Base-by-base conservation (phyloP, 2,888 invertebrate genomes). In the Drosophila paracracens region DNA sequence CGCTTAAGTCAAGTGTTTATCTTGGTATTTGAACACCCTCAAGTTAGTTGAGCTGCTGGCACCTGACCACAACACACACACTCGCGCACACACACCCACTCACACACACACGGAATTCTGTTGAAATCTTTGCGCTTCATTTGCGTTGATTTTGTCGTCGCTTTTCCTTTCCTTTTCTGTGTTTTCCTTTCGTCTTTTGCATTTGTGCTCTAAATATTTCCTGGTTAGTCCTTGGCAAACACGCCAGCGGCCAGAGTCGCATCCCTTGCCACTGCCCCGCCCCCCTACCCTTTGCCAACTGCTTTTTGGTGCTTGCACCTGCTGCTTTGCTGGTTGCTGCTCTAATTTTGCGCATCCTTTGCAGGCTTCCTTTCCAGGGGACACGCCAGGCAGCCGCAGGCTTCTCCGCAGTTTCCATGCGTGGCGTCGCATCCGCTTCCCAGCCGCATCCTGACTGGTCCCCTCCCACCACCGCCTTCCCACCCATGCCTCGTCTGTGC, bases 311-410 rank as follows among this genome's bases (percentile, higher is more conserved):
- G 50, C 63, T 62, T 61, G 76, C 72, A 68, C 67, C 69, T 61
- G 74, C 65, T 50, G 53, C 54, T 53, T 40, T 57, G 31, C 33
- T 54, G 35, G 43, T 31, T 25, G 46, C 48, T 87, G 84, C 90
- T 85, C 85, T 90, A 90, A 90, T 90, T 85, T 85, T 63, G 77
- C 70, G 60, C 72, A 76, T 90, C 89, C 83, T 88, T 74, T 65
- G 62, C 64, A 62, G 56, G 29, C 40, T 46, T 16, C 46, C 46
- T 25, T 46, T 43, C 38, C 18, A 46, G 16, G 16, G 59, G 54
- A 73, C 54, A 36, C 72, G 60, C 69, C 60, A 71, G 60, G 57
- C 63, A 73, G 77, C 91, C 89, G 76, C 89, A 82, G 85, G 90
- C 82, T 71, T 66, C 63, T 66, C 69, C 69, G 87, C 87, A 85